phyloP scores from a whole-genome alignment of 2,113 vertebrate genomes.

The Puffinus mauretanicus region DNA sequence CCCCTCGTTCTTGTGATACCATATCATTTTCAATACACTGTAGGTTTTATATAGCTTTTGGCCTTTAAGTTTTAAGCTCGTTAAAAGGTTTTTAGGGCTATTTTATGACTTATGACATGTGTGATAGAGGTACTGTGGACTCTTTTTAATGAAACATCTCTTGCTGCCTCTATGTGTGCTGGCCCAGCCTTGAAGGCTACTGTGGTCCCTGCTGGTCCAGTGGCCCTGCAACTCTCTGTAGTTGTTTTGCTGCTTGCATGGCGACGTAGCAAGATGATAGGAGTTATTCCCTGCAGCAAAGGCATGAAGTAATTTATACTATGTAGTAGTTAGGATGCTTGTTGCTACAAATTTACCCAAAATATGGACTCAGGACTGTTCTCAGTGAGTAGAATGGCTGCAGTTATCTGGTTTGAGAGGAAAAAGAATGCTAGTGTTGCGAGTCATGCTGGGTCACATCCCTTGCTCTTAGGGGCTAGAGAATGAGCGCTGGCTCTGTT shows the following conservation, averaged over 20 bases:
- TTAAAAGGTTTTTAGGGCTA: neutral
- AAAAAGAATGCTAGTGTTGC: rapidly evolving
- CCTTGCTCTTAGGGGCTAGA: neutral
- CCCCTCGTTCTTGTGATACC: neutral
- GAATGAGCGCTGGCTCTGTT: neutral
- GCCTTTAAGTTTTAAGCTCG: neutral
- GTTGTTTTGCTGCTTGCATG: neutral
- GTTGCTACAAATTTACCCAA: neutral
- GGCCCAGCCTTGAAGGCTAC: neutral
- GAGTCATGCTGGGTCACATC: neutral
- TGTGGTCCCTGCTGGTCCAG: rapidly evolving
- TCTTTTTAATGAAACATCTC: neutral
- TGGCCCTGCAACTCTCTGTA: neutral
- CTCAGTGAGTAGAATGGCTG: neutral
- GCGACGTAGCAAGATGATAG: rapidly evolving
- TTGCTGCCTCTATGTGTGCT: neutral
- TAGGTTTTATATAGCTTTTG: neutral
- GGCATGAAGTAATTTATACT: neutral
- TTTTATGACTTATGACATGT: rapidly evolving
- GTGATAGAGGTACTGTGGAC: neutral
- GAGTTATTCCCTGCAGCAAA: neutral
- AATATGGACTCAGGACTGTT: neutral
- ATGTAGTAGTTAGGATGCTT: neutral
- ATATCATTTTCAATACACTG: neutral
- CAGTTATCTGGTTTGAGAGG: neutral